phyloP scores from a whole-genome alignment of 1,140 invertebrate species.

The Helicoverpa armigera region DNA sequence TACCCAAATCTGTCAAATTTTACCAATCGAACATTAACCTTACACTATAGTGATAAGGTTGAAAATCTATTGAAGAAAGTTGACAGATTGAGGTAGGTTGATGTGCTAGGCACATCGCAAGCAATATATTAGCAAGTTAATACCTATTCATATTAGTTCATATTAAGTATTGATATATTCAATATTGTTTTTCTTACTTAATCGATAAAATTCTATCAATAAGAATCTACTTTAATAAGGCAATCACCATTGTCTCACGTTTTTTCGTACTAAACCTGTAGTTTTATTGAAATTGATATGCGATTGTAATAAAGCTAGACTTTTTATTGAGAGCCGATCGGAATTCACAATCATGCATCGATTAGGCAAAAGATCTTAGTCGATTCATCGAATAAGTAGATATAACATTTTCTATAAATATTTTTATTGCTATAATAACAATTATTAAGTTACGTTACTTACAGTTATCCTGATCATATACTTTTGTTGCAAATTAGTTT shows the following conservation, averaged over 20 bases:
- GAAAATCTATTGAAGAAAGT: too few species aligned
- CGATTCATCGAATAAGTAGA: not conserved
- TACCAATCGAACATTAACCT: too few species aligned
- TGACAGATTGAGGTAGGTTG: too few species aligned
- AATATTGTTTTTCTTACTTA: not conserved
- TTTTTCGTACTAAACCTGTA: slow-evolving; percentile 10
- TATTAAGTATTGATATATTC: not conserved
- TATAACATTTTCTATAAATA: too few species aligned
- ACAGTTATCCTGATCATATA: too few species aligned
- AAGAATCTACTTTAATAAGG: slow-evolving; percentile 1
- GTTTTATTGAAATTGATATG: slow-evolving; percentile 28
- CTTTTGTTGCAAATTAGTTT: too few species aligned
- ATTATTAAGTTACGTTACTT: too few species aligned
- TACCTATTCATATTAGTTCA: not conserved
- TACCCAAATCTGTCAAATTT: too few species aligned
- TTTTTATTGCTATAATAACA: too few species aligned
- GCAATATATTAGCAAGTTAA: not conserved
- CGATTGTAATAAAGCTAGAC: not conserved
- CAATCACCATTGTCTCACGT: slow-evolving; percentile 11
- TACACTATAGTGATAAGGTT: too few species aligned
- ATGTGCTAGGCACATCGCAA: too few species aligned
- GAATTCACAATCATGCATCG: not conserved
- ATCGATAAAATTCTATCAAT: not conserved
- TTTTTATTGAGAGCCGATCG: slow-evolving; percentile 5
- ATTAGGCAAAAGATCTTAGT: not conserved